Percentiles rank a stretch among this genome's conserved stretches.
These are phyloP conservation scores for Python bivittatus DNA, from an alignment of 2,113 vertebrate species.

Conservation along the genomic window DNA sequence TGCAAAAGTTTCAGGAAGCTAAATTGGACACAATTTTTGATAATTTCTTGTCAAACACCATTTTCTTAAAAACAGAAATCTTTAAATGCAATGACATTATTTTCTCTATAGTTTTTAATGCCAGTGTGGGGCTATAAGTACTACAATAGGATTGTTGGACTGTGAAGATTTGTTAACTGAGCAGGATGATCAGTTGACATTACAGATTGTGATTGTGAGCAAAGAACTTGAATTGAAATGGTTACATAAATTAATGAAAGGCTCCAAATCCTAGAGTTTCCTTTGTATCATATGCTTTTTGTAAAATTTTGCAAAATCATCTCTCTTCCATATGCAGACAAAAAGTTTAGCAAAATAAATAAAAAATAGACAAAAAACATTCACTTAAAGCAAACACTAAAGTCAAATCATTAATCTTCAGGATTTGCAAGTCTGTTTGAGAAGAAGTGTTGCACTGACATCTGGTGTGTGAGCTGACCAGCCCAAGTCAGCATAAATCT, in stretches of 20 bases:
- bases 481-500: not conserved
- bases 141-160: not conserved
- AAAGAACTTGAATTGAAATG: constrained; percentile 19
- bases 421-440: not conserved
- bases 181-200: not conserved
- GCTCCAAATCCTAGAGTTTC: not conserved
- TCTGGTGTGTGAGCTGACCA: no score
- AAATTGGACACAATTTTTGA: constrained; percentile 43
- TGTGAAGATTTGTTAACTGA: constrained; percentile 17
- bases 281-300: not conserved
- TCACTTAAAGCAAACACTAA: not conserved
- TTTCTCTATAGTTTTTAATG: not conserved
- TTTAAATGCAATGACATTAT: not conserved
- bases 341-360: not conserved
- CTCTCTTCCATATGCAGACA: not conserved
- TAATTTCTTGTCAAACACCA: not conserved
- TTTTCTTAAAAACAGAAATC: no score
- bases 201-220: not conserved
- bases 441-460: not conserved
- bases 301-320: not conserved
- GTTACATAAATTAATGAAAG: constrained; percentile 16
- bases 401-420: not conserved
- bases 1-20: constrained; percentile 45
- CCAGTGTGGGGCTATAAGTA: not conserved
- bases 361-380: not conserved